Conservation (phyloP, 2,113 vertebrate genomes). For the Ceuthmochares aereus region DNA sequence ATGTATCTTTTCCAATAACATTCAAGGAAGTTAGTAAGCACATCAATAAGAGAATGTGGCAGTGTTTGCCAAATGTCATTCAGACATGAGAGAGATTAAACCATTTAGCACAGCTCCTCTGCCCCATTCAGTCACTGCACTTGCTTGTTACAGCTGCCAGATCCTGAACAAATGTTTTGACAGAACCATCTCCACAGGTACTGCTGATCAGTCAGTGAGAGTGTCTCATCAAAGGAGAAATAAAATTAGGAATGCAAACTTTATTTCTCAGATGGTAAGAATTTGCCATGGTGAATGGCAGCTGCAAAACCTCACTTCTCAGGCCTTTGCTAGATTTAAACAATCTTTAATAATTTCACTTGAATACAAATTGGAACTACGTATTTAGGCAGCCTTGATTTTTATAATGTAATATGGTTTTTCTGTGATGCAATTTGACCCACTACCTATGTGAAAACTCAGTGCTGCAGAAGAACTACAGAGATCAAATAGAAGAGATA, state of each 20-base stretch:
- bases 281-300: not conserved
- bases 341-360: not conserved
- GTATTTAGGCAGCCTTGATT: not conserved
- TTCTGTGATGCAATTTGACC: not conserved
- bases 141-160: constrained; percentile 18
- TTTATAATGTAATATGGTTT: not conserved
- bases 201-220: not conserved
- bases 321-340: not conserved
- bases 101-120: constrained; percentile 12
- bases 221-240: not conserved
- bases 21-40: constrained; percentile 17
- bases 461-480: not conserved
- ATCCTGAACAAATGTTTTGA: constrained; percentile 18
- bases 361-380: not conserved
- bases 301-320: not conserved
- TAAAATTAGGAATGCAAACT: not conserved
- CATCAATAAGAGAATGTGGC: constrained; percentile 9
- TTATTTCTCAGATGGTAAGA: not conserved
- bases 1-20: not conserved
- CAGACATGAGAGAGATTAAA: not conserved
- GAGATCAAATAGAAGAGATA: not conserved
- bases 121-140: not conserved
- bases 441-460: not conserved
- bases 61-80: constrained; percentile 11
- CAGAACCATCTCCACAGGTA: not conserved